Conservation (phyloP, 2,888 invertebrate species). For the Caenorhabditis becei region DNA sequence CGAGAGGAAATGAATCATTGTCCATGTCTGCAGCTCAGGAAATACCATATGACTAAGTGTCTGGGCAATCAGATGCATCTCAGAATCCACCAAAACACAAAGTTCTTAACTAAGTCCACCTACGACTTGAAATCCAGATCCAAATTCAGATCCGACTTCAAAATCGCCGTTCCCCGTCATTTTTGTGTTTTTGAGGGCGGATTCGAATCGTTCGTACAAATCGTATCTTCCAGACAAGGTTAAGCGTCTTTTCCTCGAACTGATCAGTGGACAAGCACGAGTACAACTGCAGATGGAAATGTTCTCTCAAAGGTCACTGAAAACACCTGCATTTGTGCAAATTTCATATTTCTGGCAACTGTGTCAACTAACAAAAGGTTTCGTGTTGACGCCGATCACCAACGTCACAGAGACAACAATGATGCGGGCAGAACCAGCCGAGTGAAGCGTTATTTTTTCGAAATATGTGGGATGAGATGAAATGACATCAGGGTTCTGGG, state of each 20-base stretch:
- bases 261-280: slow-evolving; percentile 22
- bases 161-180: neutral
- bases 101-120: neutral
- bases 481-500: slow-evolving; percentile 49
- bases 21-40: slow-evolving; percentile 8
- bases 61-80: neutral
- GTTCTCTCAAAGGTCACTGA: slow-evolving; percentile 22
- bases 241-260: slow-evolving; percentile 18
- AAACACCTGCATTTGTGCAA: slow-evolving; percentile 47
- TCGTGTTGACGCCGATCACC: neutral
- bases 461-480: slow-evolving; percentile 2
- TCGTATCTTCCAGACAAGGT: neutral
- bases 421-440: slow-evolving; percentile 10
- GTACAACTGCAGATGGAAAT: neutral
- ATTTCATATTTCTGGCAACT: slow-evolving; percentile 19
- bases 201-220: neutral
- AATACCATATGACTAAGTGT: neutral
- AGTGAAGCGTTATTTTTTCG: slow-evolving; percentile 25
- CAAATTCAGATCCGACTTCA: slow-evolving; percentile 1
- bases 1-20: slow-evolving; percentile 19
- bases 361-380: slow-evolving; percentile 31
- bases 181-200: neutral
- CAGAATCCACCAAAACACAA: neutral
- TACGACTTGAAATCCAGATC: neutral
- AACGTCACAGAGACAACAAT: slow-evolving; percentile 30